A percentile compares a stretch with the other conserved stretches of the same genome.
Evolutionary conservation across 1,140 invertebrate genomes (phyloP).

Genomic region (Episyrphus balteatus): DNA sequence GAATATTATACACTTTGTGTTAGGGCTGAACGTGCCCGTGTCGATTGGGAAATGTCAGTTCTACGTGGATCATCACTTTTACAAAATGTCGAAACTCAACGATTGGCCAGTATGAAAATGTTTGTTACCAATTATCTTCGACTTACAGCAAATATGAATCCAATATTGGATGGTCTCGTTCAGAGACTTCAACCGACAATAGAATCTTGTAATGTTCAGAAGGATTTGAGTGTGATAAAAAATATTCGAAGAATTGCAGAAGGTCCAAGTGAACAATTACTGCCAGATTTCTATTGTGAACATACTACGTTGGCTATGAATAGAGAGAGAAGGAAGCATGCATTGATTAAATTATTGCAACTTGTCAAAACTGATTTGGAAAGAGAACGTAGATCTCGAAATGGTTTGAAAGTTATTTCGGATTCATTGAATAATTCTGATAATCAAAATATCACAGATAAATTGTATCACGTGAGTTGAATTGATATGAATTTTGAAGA

Average conservation of each 20-base stretch:
- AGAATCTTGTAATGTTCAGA: conserved; percentile 31
- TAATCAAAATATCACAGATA: conserved; percentile 84
- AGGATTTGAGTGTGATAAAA: conserved; percentile 33
- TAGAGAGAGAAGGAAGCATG: conserved; percentile 71
- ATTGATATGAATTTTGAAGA: too few species aligned
- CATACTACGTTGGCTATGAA: conserved; percentile 90
- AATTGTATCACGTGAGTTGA: conserved; percentile 67
- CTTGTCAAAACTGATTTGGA: conserved; percentile 76
- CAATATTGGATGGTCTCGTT: conserved; percentile 48
- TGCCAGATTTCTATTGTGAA: conserved; percentile 91
- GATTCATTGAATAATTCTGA: conserved; percentile 84
- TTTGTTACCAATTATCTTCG: conserved; percentile 67
- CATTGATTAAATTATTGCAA: conserved; percentile 70
- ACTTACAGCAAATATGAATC: conserved; percentile 62
- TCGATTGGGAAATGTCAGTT: conserved; percentile 86
- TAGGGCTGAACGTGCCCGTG: conserved; percentile 72
- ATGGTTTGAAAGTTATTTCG: conserved; percentile 79
- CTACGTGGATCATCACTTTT: conserved; percentile 64
- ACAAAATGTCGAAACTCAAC: conserved; percentile 80
- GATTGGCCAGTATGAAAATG: conserved; percentile 69
- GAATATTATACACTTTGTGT: conserved; percentile 89
- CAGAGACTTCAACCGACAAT: conserved; percentile 23
- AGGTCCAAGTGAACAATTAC: conserved; percentile 60
- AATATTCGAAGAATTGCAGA: conserved; percentile 36
- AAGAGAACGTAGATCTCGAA: conserved; percentile 69